Evolutionary conservation across 2,797 vertebrate genomes (phyloP).

Genomic region (Tympanoctomys barrerae): DNA sequence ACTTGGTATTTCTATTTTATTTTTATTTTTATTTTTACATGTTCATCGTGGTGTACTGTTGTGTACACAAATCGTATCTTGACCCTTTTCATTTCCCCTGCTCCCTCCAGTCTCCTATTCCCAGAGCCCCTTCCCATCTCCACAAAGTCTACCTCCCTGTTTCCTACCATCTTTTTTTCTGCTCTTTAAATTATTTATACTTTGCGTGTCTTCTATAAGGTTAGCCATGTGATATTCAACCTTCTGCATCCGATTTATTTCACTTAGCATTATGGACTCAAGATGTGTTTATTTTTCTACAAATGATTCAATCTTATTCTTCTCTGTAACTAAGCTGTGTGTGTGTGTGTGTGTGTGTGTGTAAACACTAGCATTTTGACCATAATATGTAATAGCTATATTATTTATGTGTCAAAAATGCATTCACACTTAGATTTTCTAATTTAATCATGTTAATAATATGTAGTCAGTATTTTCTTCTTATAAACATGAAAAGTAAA

Average conservation of each 20-base stretch:
- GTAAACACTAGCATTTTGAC: background rate
- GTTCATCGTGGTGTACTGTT: background rate
- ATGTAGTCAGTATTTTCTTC: background rate
- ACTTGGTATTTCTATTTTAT: background rate
- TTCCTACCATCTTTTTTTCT: background rate
- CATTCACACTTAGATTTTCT: background rate
- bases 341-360: no score
- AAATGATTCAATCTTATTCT: no score
- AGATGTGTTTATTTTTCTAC: background rate
- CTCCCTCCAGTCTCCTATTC: background rate
- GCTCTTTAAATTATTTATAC: background rate
- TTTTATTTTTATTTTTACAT: background rate
- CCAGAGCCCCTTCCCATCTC: background rate
- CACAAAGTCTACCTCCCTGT: background rate
- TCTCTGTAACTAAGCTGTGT: no score
- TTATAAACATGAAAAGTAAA: background rate
- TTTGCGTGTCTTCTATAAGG: background rate
- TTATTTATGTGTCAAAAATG: background rate
- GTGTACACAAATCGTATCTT: background rate
- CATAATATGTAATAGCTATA: background rate
- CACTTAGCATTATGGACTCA: background rate
- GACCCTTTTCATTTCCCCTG: background rate
- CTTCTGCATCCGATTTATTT: background rate
- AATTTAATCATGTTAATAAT: background rate
- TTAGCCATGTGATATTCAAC: background rate